Evolutionary conservation across 2,888 invertebrate species (phyloP).

Genomic region (Sphaerophoria rueppellii): DNA sequence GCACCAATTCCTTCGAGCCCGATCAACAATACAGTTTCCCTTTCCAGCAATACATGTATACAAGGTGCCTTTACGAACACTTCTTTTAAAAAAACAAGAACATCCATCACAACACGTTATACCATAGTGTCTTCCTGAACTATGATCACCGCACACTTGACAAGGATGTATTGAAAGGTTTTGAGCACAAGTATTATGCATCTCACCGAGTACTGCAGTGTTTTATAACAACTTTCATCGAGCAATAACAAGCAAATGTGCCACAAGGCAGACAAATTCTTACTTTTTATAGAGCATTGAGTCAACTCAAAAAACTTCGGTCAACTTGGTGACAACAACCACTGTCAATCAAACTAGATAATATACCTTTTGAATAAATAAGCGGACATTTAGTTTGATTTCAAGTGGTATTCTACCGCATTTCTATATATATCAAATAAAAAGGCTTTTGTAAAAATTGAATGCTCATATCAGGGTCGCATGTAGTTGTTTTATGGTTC

Average conservation of each 20-base stretch:
- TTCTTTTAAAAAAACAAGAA: conserved; percentile 94
- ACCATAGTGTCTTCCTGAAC: conserved; percentile 93
- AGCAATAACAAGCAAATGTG: conserved; percentile 26
- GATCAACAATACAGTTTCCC: conserved; percentile 90
- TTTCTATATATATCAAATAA: too few relatives aligned
- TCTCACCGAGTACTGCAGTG: conserved; percentile 24
- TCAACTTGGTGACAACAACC: conserved; percentile 51
- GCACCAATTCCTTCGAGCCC: conserved; percentile 93
- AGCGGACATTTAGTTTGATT: conserved; percentile 59
- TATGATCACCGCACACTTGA: conserved; percentile 91
- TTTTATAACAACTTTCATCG: conserved; percentile 19
- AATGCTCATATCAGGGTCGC: not conserved
- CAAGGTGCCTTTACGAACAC: conserved; percentile 87
- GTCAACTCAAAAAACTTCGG: conserved; percentile 5
- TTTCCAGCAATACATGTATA: conserved; percentile 91
- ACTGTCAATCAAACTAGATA: conserved; percentile 69
- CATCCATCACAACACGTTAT: conserved; percentile 94
- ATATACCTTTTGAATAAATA: conserved; percentile 68
- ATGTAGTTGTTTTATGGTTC: too few relatives aligned
- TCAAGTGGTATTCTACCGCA: conserved; percentile 52
- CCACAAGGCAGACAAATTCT: not conserved
- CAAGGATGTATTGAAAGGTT: conserved; percentile 83
- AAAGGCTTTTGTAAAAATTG: conserved; percentile 34
- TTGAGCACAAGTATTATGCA: conserved; percentile 46
- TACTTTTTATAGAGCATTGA: conserved; percentile 44